Percentiles rank a stretch among this genome's conserved stretches.
These are phyloP conservation scores for Lutjanus argentimaculatus DNA, from an alignment of 2,797 vertebrate species.

Conservation along the genomic window DNA sequence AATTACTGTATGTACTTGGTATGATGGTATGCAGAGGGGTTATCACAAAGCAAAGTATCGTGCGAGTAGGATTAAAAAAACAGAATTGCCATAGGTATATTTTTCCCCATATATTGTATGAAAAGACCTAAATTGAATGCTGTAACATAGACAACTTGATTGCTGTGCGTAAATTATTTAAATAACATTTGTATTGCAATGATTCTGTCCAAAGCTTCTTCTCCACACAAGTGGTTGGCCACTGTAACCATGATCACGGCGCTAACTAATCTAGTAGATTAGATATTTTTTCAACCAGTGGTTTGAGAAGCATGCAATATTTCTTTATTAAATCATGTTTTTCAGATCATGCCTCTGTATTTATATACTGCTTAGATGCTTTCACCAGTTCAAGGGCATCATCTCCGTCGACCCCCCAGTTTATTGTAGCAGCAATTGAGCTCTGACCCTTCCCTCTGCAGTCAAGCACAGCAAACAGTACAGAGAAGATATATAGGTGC, in stretches of 20 bases:
- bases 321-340: not conserved
- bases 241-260: no score
- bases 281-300: not conserved
- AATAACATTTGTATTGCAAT: no score
- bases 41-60: no score
- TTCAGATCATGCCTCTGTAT: not conserved
- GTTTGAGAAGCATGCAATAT: not conserved
- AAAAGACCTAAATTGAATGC: no score
- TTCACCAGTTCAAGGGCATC: constrained; percentile 10
- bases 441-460: not conserved
- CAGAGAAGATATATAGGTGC: not conserved
- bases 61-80: no score
- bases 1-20: no score
- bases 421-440: constrained; percentile 21
- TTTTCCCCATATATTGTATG: not conserved
- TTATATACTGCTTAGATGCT: not conserved
- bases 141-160: no score
- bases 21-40: no score
- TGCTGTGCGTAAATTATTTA: not conserved
- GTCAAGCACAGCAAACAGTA: constrained; percentile 4
- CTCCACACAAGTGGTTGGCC: no score
- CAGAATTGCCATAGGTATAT: no score
- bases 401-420: constrained; percentile 6
- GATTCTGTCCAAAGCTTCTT: no score
- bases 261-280: not conserved